Evolutionary conservation across 2,888 invertebrate species (phyloP), one percentile per base, ranked within the genome.

Genomic region (Magallana nippona): DNA sequence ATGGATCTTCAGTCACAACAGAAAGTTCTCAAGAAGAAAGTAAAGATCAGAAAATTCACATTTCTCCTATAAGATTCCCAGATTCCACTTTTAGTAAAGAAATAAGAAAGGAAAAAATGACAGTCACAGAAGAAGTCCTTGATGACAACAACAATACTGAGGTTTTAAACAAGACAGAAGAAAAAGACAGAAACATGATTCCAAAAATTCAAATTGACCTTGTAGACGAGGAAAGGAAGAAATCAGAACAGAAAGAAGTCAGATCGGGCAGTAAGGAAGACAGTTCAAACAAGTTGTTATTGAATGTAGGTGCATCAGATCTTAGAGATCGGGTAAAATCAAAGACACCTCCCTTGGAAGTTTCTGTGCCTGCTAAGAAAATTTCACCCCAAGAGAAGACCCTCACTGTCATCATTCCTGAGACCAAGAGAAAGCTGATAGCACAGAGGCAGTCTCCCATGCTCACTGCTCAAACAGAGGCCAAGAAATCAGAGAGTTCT

Each of bases 21-120:
- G 44, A 8, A 44, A 44, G 5, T 44, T 44, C 44, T 44, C 44
- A 44, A 44, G 44, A 19, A 5, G 19, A 11, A 17, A 1, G 15
- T 22, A 44, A 78, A 78, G 56, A 44, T 78, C 78, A n/a, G 19
- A 78, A 78, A 78, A 15, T 15, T 71, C 13, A 55, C 27, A 80
- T 80, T 58, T 80, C 80, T 44, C 80, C 80, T 10, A 80, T 80
- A 15, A 56, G 80, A 80, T 32, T 56, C 22, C 80, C 80, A 80
- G 58, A 80, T 57, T 19, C n/a, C 10, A 44, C 44, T 44, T 19
- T 2, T 55, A 32, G n/a, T 17, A 55, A 55, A 27, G n/a, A 11
- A 19, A 27, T 11, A 11, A 77, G 17, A 10, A 77, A 32, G 77
- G 44, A 77, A 17, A 60, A 60, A 60, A 32, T 13, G 32, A 60